Conservation (phyloP, 2,888 invertebrate species). For the Galeopsomyia nigrocyanea region DNA sequence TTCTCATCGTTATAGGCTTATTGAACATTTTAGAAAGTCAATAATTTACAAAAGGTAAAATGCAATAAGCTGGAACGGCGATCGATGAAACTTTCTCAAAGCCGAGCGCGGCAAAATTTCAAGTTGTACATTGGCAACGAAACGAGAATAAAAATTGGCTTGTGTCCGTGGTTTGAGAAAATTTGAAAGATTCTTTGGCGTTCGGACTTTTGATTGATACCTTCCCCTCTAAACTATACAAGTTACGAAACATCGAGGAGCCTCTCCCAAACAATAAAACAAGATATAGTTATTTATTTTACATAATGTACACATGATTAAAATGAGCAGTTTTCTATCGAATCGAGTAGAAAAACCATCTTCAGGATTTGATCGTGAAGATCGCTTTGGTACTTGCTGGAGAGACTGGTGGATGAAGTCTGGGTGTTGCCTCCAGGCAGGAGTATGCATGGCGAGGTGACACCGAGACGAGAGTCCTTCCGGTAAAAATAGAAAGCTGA, state of each 20-base stretch:
- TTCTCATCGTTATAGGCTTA: conserved; percentile 3
- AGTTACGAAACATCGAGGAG: conserved; percentile 34
- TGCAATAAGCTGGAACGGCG: conserved; percentile 10
- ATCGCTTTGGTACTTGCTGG: conserved; percentile 29
- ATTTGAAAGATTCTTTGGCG: conserved; percentile 4
- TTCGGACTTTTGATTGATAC: conserved; percentile 30
- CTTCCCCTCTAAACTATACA: conserved; percentile 37
- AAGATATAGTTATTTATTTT: conserved; percentile 28
- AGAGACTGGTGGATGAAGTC: background rate
- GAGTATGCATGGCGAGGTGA: background rate
- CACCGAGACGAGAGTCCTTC: conserved; percentile 9
- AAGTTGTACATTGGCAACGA: background rate
- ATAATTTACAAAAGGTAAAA: conserved; percentile 22
- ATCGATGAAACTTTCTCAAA: conserved; percentile 10
- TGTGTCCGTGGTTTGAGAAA: conserved; percentile 7
- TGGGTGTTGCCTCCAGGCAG: conserved; percentile 19
- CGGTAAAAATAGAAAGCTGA: too few species aligned
- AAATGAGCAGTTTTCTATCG: conserved; percentile 18
- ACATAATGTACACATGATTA: conserved; percentile 44
- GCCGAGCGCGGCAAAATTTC: background rate
- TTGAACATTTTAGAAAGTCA: conserved; percentile 1
- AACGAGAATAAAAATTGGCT: background rate
- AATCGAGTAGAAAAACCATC: conserved; percentile 25
- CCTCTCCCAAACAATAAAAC: conserved; percentile 32
- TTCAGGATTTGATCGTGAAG: conserved; percentile 39